Percentiles rank a stretch among this genome's conserved stretches.
Conservation (phyloP, 2,113 vertebrate species). For the Machaerirhynchus nigripectus region DNA sequence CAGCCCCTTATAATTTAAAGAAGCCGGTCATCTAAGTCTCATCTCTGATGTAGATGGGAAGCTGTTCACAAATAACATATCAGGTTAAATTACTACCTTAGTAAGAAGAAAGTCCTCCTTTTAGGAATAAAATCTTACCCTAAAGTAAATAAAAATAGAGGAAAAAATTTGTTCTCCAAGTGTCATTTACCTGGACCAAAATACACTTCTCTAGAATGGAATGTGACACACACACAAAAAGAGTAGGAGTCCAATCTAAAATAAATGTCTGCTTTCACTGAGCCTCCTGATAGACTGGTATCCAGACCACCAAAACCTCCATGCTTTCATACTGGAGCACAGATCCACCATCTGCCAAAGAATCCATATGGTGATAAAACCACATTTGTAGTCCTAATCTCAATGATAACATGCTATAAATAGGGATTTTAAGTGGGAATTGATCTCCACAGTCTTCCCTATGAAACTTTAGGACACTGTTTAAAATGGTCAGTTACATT, state of each 20-base stretch:
- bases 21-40: not conserved
- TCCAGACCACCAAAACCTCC: not conserved
- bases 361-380: not conserved
- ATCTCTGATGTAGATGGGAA: not conserved
- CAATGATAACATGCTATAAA: not conserved
- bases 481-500: not conserved
- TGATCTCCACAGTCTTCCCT: not conserved
- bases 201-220: not conserved
- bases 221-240: not conserved
- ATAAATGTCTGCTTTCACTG: not conserved
- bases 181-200: not conserved
- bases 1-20: not conserved
- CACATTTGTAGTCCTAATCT: not conserved
- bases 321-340: not conserved
- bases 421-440: not conserved
- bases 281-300: not conserved
- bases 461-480: not conserved
- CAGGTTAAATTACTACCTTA: not conserved
- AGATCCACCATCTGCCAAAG: not conserved
- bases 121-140: not conserved
- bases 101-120: not conserved
- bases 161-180: not conserved
- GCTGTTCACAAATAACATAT: not conserved
- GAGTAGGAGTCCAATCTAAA: not conserved
- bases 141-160: not conserved